Base-by-base conservation (phyloP, 2,888 invertebrate genomes). In the Pollenia griseotomentosa region DNA sequence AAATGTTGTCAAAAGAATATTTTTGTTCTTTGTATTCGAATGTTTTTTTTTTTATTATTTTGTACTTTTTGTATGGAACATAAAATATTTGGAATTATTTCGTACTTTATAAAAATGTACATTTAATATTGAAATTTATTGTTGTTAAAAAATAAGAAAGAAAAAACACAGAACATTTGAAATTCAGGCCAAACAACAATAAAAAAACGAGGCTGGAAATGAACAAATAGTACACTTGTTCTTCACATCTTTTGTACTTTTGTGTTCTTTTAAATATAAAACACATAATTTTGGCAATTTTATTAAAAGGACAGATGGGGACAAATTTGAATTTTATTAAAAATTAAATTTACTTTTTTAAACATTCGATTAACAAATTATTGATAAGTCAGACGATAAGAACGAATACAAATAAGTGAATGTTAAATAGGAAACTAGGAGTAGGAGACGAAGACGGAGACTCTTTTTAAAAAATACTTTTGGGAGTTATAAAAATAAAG, bases 1-100 rank as follows among this genome's bases (percentile, higher is more conserved):
- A 90, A 92, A 90, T 92, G 90, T 91, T 91, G 91, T 92, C 92
- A 92, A 92, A 91, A 90, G 91, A 90, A 89, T 81, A 48, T 59
- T 59, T 44, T 88, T 59, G 83, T 77, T 53, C 53, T 79, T 78
- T 75, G 48, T 61, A 8, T 68, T n/a, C 14, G 33, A 40, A 14
- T 42, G 12, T 46, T 73, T 71, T 57, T 61, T 66, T 70, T 81
- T 61, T 81, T 75, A 16, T 55, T 42, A 4, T 42, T n/a, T 42
- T 79, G 9, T n/a, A 46, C 33, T 33, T n/a, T 73, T 16, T 53
- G 44, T 65, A 51, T 66, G 57, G 68, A 66, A 65, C 44, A 74
- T 53, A 71, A 83, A 70, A 75, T 70, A 77, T 77, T 84, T 84
- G 46, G 46, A 84, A 84, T 68, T 83, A 80, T 86, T 88, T 88